phyloP scores from a whole-genome alignment of 2,797 vertebrate genomes.

The Chaenodraco wilsoni region DNA sequence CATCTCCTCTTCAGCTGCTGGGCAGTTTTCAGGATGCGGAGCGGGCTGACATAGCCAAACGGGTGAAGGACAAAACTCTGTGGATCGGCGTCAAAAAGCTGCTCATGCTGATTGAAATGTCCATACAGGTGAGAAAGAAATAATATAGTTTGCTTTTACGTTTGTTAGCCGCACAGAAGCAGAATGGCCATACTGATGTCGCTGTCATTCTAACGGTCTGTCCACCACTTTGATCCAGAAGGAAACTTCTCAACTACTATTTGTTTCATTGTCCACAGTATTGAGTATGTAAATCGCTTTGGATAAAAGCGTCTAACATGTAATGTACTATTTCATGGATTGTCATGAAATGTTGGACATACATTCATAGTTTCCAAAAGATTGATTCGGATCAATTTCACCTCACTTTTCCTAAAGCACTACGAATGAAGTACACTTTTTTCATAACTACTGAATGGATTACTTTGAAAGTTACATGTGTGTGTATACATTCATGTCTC shows the following conservation, averaged over 20 bases:
- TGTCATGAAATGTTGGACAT: neutral
- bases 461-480: too few species aligned
- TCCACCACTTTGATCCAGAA: neutral
- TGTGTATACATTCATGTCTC: too few species aligned
- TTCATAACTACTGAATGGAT: too few species aligned
- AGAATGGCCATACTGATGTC: neutral
- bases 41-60: conserved; percentile 86
- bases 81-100: conserved; percentile 97
- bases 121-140: conserved; percentile 87
- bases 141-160: accelerated
- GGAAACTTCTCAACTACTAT: neutral
- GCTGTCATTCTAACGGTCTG: neutral
- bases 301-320: too few species aligned
- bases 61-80: conserved; percentile 86
- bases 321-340: neutral
- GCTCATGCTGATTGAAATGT: conserved; percentile 98
- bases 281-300: too few species aligned
- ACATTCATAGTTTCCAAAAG: neutral
- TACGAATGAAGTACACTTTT: neutral
- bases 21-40: conserved; percentile 93
- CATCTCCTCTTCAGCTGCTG: conserved; percentile 83
- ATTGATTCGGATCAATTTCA: neutral
- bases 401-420: too few species aligned
- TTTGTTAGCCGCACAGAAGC: neutral
- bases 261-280: too few species aligned